Base-by-base conservation (phyloP, 2,888 invertebrate species). In the Dorcus hopei region DNA sequence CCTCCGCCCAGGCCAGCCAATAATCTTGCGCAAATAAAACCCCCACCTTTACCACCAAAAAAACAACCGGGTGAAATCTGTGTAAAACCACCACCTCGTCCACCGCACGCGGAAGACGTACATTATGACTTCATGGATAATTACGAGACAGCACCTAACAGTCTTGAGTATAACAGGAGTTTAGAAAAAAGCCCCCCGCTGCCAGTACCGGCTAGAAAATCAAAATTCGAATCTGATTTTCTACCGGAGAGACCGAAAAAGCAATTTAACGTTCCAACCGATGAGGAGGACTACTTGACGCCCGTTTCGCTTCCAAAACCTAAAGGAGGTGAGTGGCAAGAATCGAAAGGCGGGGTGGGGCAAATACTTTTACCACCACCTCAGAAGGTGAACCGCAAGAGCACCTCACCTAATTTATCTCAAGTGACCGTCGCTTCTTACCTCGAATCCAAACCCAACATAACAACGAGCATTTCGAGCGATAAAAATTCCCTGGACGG, bases 31-130 rank as follows among this genome's bases (percentile, higher is more conserved):
- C 79, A 85, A 52, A 82, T 85, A 5, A 87, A 88, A 71, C 90
- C 90, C 3, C 89, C 89, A 1, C 90, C 90, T 3, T 77, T 90
- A 73, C 83, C 89, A 16, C 90, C 90, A 9, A 89, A 89, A 72
- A 88, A 88, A 65, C 85, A 86, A 66, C 80, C 81, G 45, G 81
- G 80, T 52, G 84, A 84, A 62, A 78, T 83, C 49, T 75, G 80
- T 1, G 79, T 82, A 23, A 86, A 88, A 47, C 87, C 87, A n/a
- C 87, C 87, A 0, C 84, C 86, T 0, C 74, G 83, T 50, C 88
- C 87, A 1, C 86, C 85, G 0, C 82, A 85, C 65, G 81, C 81
- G 1, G 83, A 82, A 16, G 80, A 81, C 48, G 77, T 80, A 16
- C 81, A 82, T 48, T 85, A 85, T 68, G 82, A 85, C 70, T 82